Base-by-base conservation (phyloP, 2,113 vertebrate genomes). In the Microcebus ravelobensis region DNA sequence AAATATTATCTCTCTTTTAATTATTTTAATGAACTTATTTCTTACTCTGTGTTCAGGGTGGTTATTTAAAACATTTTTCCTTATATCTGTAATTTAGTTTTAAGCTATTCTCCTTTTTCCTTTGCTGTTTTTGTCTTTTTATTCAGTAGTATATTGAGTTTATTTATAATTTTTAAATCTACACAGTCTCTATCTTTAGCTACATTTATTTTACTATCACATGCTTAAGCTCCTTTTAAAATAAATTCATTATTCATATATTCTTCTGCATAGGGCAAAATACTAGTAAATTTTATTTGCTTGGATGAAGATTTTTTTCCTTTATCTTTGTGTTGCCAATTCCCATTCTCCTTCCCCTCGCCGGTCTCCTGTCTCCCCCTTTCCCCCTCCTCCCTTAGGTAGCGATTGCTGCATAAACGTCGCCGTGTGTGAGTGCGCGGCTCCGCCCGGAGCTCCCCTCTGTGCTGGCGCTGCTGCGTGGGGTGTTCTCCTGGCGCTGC, bases 81-180 rank as follows among this genome's bases (percentile, higher is more conserved):
- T 15, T 11, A 4, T 21, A 39, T 59, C 13, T 71, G 6, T 34
- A 27, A 88, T 68, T 91, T 31, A 45, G 8, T 55, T 52, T 27
- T 45, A 68, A 61, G 2, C 34, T 82, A 4, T 70, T 70, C 4
- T 76, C 12, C 5, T 42, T 76, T 70, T 34, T 34, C 18, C 23
- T 88, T 67, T 39, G 10, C 50, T 77, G 8, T 71, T n/a, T 67
- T 15, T 42, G 87, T 85, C 42, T 10, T 65, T 76, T 31, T 84
- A 59, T n/a, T 82, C 23, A 48, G 42, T 36, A 76, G 1, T 13
- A 34, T 55, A 39, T 31, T 39, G 21, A 77, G 70, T 86, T 71
- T 65, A 39, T 84, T 70, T 77, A 13, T 31, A 91, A 76, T 90
- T 91, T 87, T 70, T 21, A 83, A n/a, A 59, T 50, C 34, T 70